Base-by-base conservation (phyloP, 2,113 vertebrate genomes). In the Eira barbara region DNA sequence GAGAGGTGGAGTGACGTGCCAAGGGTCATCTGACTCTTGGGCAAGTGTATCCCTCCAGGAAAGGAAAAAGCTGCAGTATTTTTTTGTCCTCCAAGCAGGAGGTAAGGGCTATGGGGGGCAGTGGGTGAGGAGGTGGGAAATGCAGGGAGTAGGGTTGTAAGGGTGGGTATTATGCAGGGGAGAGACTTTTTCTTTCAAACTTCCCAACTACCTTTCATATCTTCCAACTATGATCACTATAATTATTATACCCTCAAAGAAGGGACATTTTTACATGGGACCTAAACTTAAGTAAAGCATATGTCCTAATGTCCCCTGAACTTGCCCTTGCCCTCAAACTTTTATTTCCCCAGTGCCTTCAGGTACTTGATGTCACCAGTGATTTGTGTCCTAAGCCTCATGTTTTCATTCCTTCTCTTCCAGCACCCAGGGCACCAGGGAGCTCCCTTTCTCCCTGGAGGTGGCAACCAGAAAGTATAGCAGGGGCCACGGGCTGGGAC, bases 321-420 rank as follows among this genome's bases (percentile, higher is more conserved):
- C 55, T 65, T 82, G 31, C 63, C 71, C 55, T 82, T 57, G 67
- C 61, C 65, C 61, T 78, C 42, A 57, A 88, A 39, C 79, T 57
- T 91, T 87, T 45, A 89, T n/a, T 90, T 95, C 36, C 18, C 49
- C 7, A 6, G 17, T 42, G 13, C 18, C 42, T 94, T 95, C 49
- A 55, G 36, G 39, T 34, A 89, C 36, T 87, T 94, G 36, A 76
- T 83, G 34, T 94, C 69, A 85, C 15, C 11, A 12, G 42, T 3
- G 3, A 10, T 11, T 7, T 61, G 18, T 34, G 0, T 88, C 27
- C 59, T 84, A 59, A 95, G 78, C 36, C 91, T 94, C 57, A 47
- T 80, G 15, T 73, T 94, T 84, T 85, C 73, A n/a, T 90, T 91
- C 65, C 88, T 69, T 81, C 31, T 73, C 96, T 93, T 94, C 78